Evolutionary conservation across 2,888 invertebrate species (phyloP).

Genomic region (Drosophila gaucha): DNA sequence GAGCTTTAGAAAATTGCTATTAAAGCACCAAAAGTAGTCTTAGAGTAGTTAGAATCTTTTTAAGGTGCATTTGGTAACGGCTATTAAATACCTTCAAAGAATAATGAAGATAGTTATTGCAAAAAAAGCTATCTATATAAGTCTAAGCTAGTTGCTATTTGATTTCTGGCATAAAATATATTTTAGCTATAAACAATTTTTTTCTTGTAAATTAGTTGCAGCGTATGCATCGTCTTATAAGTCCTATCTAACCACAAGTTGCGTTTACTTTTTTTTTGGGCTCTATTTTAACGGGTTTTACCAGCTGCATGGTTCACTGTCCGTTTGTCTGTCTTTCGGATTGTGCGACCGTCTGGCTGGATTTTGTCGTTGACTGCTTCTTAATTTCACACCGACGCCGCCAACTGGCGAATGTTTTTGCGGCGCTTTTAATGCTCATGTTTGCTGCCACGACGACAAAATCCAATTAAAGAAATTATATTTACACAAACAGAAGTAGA

Average conservation of each 20-base stretch:
- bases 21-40: not conserved
- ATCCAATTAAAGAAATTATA: constrained; percentile 79
- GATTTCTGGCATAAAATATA: too few relatives aligned
- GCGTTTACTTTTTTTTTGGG: constrained; percentile 42
- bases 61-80: too few relatives aligned
- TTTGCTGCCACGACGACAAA: constrained; percentile 63
- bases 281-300: constrained; percentile 67
- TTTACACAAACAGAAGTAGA: constrained; percentile 54
- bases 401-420: constrained; percentile 54
- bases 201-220: not conserved
- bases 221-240: constrained; percentile 8
- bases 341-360: constrained; percentile 17
- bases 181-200: too few relatives aligned
- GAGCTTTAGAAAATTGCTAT: not conserved
- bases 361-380: constrained; percentile 49
- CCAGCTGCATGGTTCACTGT: constrained; percentile 56
- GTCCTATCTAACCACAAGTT: constrained; percentile 8
- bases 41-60: not conserved
- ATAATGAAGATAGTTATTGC: too few relatives aligned
- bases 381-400: constrained; percentile 64
- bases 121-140: too few relatives aligned
- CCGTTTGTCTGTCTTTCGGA: constrained; percentile 9
- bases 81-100: too few relatives aligned
- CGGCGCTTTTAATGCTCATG: constrained; percentile 59
- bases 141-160: too few relatives aligned